phyloP scores from a whole-genome alignment of 2,113 vertebrate genomes.

The Mus spicilegus region DNA sequence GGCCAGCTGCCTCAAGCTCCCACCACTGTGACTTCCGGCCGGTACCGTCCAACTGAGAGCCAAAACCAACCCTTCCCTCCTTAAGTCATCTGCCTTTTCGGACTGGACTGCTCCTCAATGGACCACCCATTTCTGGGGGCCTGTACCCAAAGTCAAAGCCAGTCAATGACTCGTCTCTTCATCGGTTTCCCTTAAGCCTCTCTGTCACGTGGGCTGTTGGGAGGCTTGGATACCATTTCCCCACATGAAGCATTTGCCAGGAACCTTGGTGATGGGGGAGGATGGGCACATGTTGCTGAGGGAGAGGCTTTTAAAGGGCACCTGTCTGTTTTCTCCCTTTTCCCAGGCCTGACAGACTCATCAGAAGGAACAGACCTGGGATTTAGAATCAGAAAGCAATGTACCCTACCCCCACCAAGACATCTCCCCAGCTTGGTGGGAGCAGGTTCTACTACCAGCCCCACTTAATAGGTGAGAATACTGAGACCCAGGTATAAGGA shows the following conservation, averaged over 20 bases:
- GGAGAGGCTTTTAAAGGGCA: not conserved
- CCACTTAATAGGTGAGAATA: not conserved
- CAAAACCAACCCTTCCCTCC: not conserved
- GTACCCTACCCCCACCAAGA: not conserved
- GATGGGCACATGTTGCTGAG: not conserved
- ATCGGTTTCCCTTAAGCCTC: not conserved
- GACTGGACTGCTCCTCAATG: not conserved
- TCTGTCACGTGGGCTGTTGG: not conserved
- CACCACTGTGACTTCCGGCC: not conserved
- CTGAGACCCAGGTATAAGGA: not conserved
- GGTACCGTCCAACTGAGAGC: not conserved
- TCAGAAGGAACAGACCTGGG: not conserved
- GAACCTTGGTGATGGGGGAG: not conserved
- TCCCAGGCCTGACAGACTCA: not conserved
- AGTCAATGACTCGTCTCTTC: fast-evolving
- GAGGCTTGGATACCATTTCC: not conserved
- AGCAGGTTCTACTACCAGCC: not conserved
- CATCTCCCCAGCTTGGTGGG: not conserved
- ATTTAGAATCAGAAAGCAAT: not conserved
- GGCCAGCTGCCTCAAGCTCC: not conserved
- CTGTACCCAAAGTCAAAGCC: not conserved
- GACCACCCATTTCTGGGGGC: not conserved
- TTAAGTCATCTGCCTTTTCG: not conserved
- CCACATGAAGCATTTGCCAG: not conserved
- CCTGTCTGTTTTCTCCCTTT: not conserved